phyloP scores from a whole-genome alignment of 2,888 invertebrate species.

The Diarsia dahlii region DNA sequence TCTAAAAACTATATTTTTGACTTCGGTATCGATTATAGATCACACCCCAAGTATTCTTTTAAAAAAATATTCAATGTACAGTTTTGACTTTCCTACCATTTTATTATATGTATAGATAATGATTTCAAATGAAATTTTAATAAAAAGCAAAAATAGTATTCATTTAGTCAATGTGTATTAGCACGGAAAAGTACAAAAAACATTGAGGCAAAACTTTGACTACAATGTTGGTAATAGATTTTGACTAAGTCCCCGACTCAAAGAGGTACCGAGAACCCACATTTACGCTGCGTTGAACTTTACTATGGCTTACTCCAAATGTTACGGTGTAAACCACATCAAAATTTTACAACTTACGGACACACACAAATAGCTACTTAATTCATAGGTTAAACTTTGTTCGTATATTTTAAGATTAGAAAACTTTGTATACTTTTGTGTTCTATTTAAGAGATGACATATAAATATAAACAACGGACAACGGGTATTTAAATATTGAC shows the following conservation, averaged over 20 bases:
- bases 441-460: background rate
- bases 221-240: background rate
- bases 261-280: background rate
- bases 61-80: too few relatives aligned
- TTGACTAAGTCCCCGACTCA: background rate
- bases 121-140: background rate
- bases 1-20: too few relatives aligned
- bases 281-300: background rate
- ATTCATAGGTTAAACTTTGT: background rate
- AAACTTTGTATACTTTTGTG: background rate
- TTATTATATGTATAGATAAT: too few relatives aligned
- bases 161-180: background rate
- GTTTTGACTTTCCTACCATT: too few relatives aligned
- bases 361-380: background rate
- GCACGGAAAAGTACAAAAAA: too few relatives aligned
- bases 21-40: too few relatives aligned
- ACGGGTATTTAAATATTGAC: background rate
- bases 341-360: background rate
- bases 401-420: background rate
- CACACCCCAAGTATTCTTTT: too few relatives aligned
- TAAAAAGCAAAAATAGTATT: background rate
- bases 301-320: background rate
- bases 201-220: background rate
- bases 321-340: background rate
- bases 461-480: too few relatives aligned